A percentile compares a stretch with the other conserved stretches of the same genome.
phyloP scores from a whole-genome alignment of 2,113 vertebrate genomes.

The Anolis sagrei region DNA sequence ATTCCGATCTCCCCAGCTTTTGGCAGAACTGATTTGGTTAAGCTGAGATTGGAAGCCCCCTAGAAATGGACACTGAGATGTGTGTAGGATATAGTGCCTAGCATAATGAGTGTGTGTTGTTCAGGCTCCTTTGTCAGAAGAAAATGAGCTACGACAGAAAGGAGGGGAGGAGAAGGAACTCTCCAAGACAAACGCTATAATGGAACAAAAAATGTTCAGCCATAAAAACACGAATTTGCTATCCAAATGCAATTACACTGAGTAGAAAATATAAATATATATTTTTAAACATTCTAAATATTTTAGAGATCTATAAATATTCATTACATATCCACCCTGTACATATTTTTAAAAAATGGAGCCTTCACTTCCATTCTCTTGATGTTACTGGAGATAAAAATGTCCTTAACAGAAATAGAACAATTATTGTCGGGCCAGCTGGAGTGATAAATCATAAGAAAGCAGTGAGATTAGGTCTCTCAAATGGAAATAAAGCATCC shows the following conservation, averaged over 20 bases:
- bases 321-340: constrained; percentile 52
- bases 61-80: not conserved
- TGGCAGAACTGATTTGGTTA: too few relatives aligned
- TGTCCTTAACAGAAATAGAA: constrained; percentile 68
- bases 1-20: too few relatives aligned
- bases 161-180: not conserved
- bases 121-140: not conserved
- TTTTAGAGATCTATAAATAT: constrained; percentile 72
- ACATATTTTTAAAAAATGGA: constrained; percentile 58
- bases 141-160: not conserved
- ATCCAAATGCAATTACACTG: constrained; percentile 56
- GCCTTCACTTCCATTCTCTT: constrained; percentile 64
- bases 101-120: not conserved
- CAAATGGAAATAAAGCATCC: constrained; percentile 66
- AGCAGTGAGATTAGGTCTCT: constrained; percentile 59
- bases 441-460: constrained; percentile 69
- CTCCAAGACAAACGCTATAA: not conserved
- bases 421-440: constrained; percentile 65
- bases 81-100: not conserved
- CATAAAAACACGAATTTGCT: constrained; percentile 47
- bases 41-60: too few relatives aligned
- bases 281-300: constrained; percentile 64
- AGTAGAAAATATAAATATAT: constrained; percentile 48
- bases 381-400: constrained; percentile 68
- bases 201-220: constrained; percentile 27